phyloP scores from a whole-genome alignment of 2,113 vertebrate species.

The Poicephalus gulielmi region DNA sequence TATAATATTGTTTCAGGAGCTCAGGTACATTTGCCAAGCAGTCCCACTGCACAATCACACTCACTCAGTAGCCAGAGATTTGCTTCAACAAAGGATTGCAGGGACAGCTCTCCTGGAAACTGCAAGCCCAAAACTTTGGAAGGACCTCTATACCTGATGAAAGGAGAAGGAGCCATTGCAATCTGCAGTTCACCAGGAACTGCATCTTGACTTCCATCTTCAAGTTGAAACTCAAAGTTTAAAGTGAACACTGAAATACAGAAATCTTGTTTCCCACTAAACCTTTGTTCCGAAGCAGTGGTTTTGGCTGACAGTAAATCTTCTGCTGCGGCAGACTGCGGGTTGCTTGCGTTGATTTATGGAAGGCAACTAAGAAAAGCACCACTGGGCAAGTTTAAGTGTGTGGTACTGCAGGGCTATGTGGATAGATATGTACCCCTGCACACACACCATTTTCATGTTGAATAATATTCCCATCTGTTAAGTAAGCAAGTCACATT shows the following conservation, averaged over 20 bases:
- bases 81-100: neutral
- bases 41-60: neutral
- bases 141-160: neutral
- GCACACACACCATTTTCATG: neutral
- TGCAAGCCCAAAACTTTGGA: neutral
- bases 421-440: neutral
- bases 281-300: neutral
- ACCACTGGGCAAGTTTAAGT: neutral
- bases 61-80: neutral
- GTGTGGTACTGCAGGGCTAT: neutral
- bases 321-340: neutral
- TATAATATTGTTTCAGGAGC: neutral
- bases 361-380: slow-evolving; percentile 7
- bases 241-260: neutral
- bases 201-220: neutral
- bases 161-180: neutral
- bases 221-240: neutral
- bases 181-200: neutral
- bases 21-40: neutral
- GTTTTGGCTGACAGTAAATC: neutral
- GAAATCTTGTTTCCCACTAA: neutral
- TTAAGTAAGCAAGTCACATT: neutral
- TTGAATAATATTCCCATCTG: neutral
- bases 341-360: neutral
- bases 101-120: neutral